Evolutionary conservation across 2,888 invertebrate genomes (phyloP).

Genomic region (Sphaerophoria taeniata): DNA sequence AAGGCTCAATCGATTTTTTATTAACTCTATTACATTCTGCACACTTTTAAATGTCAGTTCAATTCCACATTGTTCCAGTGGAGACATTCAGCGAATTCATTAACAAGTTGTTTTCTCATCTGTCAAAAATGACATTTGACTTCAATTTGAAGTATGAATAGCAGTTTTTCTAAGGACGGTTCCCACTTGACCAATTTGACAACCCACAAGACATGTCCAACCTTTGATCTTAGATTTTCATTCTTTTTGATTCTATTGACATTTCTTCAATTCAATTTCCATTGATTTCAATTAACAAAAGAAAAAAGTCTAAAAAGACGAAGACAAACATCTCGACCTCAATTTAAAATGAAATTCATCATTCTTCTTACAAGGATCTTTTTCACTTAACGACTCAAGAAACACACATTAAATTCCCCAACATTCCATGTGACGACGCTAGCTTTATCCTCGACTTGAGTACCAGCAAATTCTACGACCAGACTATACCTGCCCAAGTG

Average conservation of each 20-base stretch:
- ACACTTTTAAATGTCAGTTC: no score
- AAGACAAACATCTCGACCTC: conserved; percentile 18
- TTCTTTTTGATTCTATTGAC: neutral
- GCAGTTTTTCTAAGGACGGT: no score
- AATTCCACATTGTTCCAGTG: no score
- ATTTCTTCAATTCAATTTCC: conserved; percentile 15
- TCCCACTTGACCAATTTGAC: neutral
- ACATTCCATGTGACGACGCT: neutral
- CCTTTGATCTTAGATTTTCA: conserved; percentile 9
- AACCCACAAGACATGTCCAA: neutral
- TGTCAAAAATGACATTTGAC: no score
- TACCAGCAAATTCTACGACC: neutral
- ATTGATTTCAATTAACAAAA: conserved; percentile 9
- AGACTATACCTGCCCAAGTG: conserved; percentile 23
- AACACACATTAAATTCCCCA: conserved; percentile 1
- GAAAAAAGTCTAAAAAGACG: neutral
- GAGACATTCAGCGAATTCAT: no score
- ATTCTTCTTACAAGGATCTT: conserved; percentile 2
- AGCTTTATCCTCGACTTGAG: neutral
- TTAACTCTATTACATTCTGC: no score
- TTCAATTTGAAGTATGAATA: no score
- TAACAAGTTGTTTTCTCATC: no score
- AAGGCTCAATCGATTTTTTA: neutral
- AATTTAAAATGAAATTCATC: conserved; percentile 36
- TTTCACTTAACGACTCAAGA: conserved; percentile 13